Conservation (phyloP, 2,113 vertebrate genomes). For the Zosterops hypoxanthus region DNA sequence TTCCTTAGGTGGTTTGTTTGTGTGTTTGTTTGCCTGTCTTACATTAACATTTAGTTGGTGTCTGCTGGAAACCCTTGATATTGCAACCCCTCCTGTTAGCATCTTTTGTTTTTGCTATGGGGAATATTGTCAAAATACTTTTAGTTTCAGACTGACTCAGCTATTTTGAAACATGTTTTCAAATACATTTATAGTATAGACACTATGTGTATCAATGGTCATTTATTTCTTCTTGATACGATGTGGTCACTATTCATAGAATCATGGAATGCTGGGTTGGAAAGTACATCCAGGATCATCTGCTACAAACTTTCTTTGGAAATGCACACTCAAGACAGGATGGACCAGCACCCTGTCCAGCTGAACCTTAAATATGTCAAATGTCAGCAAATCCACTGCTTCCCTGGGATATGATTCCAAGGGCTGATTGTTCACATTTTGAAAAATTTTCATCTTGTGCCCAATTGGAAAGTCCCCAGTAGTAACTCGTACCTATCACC, state of each 20-base stretch:
- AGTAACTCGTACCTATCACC: neutral
- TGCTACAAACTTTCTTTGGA: neutral
- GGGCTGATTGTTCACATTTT: neutral
- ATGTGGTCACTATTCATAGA: neutral
- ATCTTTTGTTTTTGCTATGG: neutral
- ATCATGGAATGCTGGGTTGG: neutral
- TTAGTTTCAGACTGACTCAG: neutral
- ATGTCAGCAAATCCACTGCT: neutral
- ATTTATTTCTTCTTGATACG: neutral
- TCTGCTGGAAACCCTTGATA: neutral
- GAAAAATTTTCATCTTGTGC: neutral
- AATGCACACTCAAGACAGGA: neutral
- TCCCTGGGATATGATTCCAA: neutral
- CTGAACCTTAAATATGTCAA: neutral
- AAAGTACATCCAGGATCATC: neutral
- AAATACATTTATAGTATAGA: neutral
- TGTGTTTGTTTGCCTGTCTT: neutral
- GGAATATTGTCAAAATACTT: neutral
- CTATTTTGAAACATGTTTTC: neutral
- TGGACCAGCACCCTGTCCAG: neutral
- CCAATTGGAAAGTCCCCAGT: neutral
- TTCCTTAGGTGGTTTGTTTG: neutral
- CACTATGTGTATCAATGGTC: neutral
- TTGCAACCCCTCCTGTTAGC: neutral
- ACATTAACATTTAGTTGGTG: neutral